Evolutionary conservation across 2,888 invertebrate species (phyloP).

Genomic region (Plagodis dolabraria): DNA sequence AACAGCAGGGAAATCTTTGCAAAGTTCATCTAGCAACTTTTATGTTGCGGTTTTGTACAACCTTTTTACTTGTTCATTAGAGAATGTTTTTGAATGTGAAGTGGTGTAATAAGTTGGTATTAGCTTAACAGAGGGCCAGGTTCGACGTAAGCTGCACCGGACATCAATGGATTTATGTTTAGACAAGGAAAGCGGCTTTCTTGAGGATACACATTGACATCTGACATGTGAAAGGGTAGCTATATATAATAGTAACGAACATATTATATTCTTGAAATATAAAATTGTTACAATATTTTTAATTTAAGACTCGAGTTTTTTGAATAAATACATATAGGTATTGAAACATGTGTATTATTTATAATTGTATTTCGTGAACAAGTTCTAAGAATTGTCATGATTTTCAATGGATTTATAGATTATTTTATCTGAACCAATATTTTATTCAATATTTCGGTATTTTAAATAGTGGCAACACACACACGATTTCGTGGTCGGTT

Average conservation of each 20-base stretch:
- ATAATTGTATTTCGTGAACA: too few species aligned
- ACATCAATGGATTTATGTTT: conserved; percentile 73
- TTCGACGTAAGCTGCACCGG: conserved; percentile 60
- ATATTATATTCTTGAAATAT: background rate
- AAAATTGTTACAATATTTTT: too few species aligned
- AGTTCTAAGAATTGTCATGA: too few species aligned
- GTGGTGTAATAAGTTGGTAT: conserved; percentile 1
- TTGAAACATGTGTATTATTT: too few species aligned
- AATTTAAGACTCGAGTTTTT: too few species aligned
- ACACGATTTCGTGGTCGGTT: too few species aligned
- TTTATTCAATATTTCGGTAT: too few species aligned
- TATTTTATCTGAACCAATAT: too few species aligned
- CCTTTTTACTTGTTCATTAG: background rate
- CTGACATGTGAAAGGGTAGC: conserved; percentile 28
- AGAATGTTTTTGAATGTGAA: background rate
- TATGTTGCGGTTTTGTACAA: background rate
- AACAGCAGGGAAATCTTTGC: background rate
- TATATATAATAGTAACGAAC: conserved; percentile 27
- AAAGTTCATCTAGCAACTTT: background rate
- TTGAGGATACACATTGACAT: conserved; percentile 56
- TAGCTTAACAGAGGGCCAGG: conserved; percentile 34
- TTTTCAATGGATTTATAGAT: too few species aligned
- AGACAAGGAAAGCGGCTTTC: conserved; percentile 69
- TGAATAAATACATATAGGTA: too few species aligned
- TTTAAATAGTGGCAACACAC: too few species aligned